Evolutionary conservation across 2,888 invertebrate species (phyloP).

Genomic region (Drosophila lutescens): DNA sequence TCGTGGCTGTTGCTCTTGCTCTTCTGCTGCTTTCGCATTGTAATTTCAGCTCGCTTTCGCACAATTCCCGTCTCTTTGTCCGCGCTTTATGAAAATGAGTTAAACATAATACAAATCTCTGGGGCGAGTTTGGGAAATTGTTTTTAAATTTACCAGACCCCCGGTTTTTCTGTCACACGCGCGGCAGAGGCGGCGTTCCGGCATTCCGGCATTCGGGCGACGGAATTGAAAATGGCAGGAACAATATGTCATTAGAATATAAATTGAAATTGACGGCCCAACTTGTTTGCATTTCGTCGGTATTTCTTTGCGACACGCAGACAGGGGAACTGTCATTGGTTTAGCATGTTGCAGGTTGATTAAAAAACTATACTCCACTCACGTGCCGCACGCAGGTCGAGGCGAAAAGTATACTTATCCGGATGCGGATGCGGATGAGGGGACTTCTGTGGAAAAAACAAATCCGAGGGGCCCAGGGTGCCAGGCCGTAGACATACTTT

Average conservation of each 20-base stretch:
- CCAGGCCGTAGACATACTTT: slow-evolving; percentile 42
- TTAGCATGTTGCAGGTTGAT: slow-evolving; percentile 51
- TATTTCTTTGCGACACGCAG: slow-evolving; percentile 19
- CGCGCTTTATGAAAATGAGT: slow-evolving; percentile 60
- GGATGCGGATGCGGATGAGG: not conserved
- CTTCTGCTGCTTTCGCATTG: slow-evolving; percentile 29
- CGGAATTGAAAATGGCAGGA: slow-evolving; percentile 45
- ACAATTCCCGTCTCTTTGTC: slow-evolving; percentile 36
- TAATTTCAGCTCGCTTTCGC: slow-evolving; percentile 40
- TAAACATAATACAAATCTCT: slow-evolving; percentile 62
- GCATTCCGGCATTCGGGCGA: not conserved
- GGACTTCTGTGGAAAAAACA: not conserved
- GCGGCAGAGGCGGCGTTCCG: slow-evolving; percentile 11
- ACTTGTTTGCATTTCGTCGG: slow-evolving; percentile 37
- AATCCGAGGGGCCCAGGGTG: slow-evolving; percentile 1
- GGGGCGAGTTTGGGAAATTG: slow-evolving; percentile 53
- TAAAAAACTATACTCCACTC: slow-evolving; percentile 47
- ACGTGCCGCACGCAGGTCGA: slow-evolving; percentile 51
- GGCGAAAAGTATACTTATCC: slow-evolving; percentile 25
- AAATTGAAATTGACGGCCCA: slow-evolving; percentile 49
- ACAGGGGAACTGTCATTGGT: slow-evolving; percentile 36
- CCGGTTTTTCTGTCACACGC: slow-evolving; percentile 22
- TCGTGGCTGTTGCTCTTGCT: not conserved
- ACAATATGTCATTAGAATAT: slow-evolving; percentile 56
- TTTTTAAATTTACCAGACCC: slow-evolving; percentile 48